Base-by-base conservation (phyloP, 2,113 vertebrate species). In the Lonchura striata region DNA sequence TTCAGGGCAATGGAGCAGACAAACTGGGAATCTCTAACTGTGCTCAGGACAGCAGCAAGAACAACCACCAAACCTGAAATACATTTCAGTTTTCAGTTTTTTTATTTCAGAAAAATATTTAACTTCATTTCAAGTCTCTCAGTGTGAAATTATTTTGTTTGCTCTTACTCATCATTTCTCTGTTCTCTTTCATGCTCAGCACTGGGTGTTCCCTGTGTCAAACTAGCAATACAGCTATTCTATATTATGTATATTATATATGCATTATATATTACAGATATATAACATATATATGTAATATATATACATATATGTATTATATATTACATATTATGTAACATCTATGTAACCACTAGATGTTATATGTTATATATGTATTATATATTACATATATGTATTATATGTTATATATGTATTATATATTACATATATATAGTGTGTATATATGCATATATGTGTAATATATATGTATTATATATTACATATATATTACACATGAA, bases 1-100 rank as follows among this genome's bases (percentile, higher is more conserved):
- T 96, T 86, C 91, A 92, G 85, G 94, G 89, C 37, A 61, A 87
- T 59, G 92, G 97, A 94, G 97, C 97, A 98, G 80, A 83, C 91
- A 71, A 93, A 77, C 81, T 81, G 79, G 68, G 90, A 96, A 95
- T 84, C 81, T 97, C 37, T 69, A 95, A 95, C 47, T 82, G 90
- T 92, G 92, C 76, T 94, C 86, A 63, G 10, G 44, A 60, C 60
- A 70, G 61, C 39, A 93, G 96, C 88, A 95, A 86, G 80, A 95
- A 39, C 42, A 25, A 19, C 21, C 13, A 49, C 7, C 35, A 92
- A 72, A 71, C 52, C 63, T 46, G 23, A 86, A 92, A 92, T 16
- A 24, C 3, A 35, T 11, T 24, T 35, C n/a, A 16, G n/a, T 7
- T 46, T 20, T 46, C 44, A 46, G 44, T 46, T n/a, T 59, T 11